Conservation (phyloP, 2,113 vertebrate genomes). For the Lophochroa leadbeateri region DNA sequence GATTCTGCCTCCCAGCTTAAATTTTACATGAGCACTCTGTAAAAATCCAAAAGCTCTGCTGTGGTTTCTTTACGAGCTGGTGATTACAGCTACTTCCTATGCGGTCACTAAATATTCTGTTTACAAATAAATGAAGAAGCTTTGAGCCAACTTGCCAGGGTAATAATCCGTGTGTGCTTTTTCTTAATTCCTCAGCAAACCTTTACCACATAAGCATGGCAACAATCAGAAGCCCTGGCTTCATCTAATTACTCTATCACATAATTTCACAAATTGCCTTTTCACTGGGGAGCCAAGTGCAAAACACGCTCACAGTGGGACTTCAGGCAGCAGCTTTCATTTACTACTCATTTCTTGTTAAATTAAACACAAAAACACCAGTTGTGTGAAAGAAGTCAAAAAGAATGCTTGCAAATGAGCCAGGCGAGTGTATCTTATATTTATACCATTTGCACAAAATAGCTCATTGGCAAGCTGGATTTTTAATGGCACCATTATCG, state of each 20-base stretch:
- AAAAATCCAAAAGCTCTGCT: constrained; percentile 86
- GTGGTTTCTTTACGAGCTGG: constrained; percentile 95
- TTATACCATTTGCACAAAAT: constrained; percentile 67
- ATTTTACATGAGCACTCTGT: constrained; percentile 87
- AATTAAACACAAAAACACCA: constrained; percentile 97
- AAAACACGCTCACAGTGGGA: constrained; percentile 91
- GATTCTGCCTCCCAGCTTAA: constrained; percentile 94
- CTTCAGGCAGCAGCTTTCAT: constrained; percentile 92
- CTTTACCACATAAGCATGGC: constrained; percentile 81
- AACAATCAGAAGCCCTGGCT: constrained; percentile 90
- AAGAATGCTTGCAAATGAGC: constrained; percentile 77
- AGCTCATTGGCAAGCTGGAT: constrained; percentile 62
- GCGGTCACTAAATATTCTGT: constrained; percentile 88
- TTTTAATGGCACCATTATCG: constrained; percentile 33
- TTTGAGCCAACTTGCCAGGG: constrained; percentile 85
- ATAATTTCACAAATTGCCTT: constrained; percentile 99
- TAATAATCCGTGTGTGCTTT: constrained; percentile 77
- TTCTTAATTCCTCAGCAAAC: constrained; percentile 70
- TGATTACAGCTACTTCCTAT: constrained; percentile 91
- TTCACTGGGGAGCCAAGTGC: constrained; percentile 94
- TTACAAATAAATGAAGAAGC: constrained; percentile 95
- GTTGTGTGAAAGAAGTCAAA: constrained; percentile 84
- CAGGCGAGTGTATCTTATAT: constrained; percentile 72
- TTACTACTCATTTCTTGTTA: constrained; percentile 97
- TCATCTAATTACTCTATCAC: constrained; percentile 99